A percentile compares a stretch with the other conserved stretches of the same genome.
Conservation (phyloP, 1,140 invertebrate species). For the Paraescarpia echinospica region DNA sequence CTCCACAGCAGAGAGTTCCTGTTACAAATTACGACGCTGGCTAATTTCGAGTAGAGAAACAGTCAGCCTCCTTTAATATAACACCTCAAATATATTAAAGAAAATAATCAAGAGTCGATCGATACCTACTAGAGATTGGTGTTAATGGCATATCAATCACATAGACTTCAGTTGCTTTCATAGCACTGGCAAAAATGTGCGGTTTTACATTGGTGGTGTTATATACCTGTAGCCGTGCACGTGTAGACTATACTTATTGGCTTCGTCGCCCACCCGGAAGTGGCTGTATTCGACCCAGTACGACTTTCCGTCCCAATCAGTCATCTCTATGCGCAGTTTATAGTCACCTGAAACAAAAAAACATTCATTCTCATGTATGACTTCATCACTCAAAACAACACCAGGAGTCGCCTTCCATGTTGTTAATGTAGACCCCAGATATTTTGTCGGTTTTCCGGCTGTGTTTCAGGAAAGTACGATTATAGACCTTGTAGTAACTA, state of each 20-base stretch:
- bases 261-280: slow-evolving; percentile 71
- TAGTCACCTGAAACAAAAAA: slow-evolving; percentile 39
- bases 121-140: too few species aligned
- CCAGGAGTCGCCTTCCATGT: neutral
- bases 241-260: slow-evolving; percentile 68
- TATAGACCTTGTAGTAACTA: too few species aligned
- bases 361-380: slow-evolving; percentile 29
- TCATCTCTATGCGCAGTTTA: slow-evolving; percentile 68
- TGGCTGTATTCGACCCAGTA: slow-evolving; percentile 67
- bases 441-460: neutral
- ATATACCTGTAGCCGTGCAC: slow-evolving; percentile 65
- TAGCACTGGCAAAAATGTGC: neutral
- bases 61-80: too few species aligned
- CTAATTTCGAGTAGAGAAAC: too few species aligned
- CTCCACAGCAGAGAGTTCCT: too few species aligned
- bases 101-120: too few species aligned
- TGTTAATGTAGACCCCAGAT: neutral
- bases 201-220: slow-evolving; percentile 59
- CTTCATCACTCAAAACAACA: neutral
- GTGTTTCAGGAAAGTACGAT: neutral
- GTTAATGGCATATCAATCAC: neutral
- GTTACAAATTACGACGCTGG: too few species aligned
- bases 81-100: too few species aligned
- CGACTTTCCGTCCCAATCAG: slow-evolving; percentile 63
- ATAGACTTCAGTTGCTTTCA: neutral